Base-by-base conservation (phyloP, 2,888 invertebrate genomes). In the Anoplius nigerrimus region DNA sequence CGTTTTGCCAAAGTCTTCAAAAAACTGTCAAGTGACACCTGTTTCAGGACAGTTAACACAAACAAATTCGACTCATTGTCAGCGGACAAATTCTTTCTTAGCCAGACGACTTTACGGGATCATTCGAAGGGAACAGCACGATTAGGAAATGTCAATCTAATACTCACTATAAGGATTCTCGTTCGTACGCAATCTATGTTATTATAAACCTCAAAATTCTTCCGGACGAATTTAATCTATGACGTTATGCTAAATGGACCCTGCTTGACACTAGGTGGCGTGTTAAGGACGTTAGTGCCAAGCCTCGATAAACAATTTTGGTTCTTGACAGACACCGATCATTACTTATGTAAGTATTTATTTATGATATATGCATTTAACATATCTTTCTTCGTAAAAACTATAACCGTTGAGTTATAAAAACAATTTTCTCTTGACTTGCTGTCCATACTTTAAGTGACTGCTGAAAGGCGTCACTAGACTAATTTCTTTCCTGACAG, bases 21-120 rank as follows among this genome's bases (percentile, higher is more conserved):
- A 34, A 34, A 70, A 58, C 59, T 68, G 76, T 74, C 74, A 76
- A 63, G 66, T 65, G 63, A 74, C 74, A 73, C 74, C 69, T 67
- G 71, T 76, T 74, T 64, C 54, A 69, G 57, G 66, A 54, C 27
- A 18, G 52, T 51, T 45, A 62, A 61, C 34, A 34, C 34, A 34
- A 34, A 13, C 34, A 13, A 34, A 11, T 34, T 34, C 34, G 34
- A 11, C 11, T 13, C 4, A 34, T 6, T 6, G 24, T 24, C 24
- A 6, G 11, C 24, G 66, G 54, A 59, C 64, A 69, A 45, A 20
- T 22, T 63, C 34, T 52, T 21, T 46, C 8, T 34, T 65, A 27
- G 18, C 4, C 6, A 52, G 46, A 4, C 3, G 21, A 42, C 46
- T 4, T 8, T 15, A 18, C 0, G 24, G 8, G 16, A 1, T 15